A percentile compares a stretch with the other conserved stretches of the same genome.
phyloP scores from a whole-genome alignment of 2,113 vertebrate genomes.

The Malaclemys terrapin region DNA sequence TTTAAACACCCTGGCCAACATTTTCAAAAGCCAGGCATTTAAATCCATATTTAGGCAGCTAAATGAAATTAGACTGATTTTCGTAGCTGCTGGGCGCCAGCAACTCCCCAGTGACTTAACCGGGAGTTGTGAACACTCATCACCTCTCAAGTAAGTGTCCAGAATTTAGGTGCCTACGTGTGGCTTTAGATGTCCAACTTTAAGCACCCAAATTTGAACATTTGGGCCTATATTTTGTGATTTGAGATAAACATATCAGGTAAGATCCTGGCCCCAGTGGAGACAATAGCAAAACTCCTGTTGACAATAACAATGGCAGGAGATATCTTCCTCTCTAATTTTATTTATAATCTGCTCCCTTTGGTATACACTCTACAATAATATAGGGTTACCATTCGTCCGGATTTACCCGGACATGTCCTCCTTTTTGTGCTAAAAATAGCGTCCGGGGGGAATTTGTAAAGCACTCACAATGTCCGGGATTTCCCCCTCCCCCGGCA shows the following conservation, averaged over 20 bases:
- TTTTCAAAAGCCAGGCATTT: not conserved
- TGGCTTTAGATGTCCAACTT: not conserved
- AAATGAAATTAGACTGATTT: not conserved
- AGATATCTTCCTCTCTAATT: not conserved
- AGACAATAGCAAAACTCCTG: not conserved
- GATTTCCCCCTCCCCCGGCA: no score
- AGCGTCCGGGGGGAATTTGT: no score
- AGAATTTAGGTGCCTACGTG: not conserved
- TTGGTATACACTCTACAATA: not conserved
- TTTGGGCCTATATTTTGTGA: not conserved
- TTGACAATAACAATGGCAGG: not conserved
- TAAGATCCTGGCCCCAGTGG: not conserved
- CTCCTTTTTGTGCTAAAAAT: no score
- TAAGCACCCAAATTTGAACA: not conserved
- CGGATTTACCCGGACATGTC: no score
- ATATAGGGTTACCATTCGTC: no score
- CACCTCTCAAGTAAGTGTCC: not conserved
- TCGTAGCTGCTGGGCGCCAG: not conserved
- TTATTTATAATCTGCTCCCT: not conserved
- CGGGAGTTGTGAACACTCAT: not conserved
- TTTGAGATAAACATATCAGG: not conserved
- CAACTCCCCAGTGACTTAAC: not conserved
- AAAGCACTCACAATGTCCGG: no score
- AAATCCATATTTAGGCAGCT: not conserved
- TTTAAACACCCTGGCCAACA: not conserved